Evolutionary conservation across 2,797 vertebrate genomes (phyloP), one percentile per base, ranked within the genome.

Genomic region (Tenualosa ilisha): DNA sequence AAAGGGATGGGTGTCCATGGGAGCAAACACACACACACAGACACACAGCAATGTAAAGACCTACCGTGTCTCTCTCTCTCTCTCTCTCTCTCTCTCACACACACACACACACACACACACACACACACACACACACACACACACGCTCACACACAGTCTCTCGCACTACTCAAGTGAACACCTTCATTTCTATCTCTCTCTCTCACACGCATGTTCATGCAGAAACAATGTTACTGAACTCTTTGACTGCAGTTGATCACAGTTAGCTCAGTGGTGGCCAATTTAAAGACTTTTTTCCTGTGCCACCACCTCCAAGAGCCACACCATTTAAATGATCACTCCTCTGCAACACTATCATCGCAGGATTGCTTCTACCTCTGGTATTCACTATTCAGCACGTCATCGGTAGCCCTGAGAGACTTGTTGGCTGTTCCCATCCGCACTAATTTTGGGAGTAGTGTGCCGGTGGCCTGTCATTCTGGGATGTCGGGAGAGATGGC

Each of bases 51-150:
- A 51, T 12, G 50, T 12, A 51, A 12, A 51, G 11, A 51, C 50
- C 50, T 12, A 9, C 61, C 11, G 31, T 9, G 4, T 56, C 20
- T 56, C 54, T 20, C 54, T 56, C 59, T 24, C 50, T 50, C 49
- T 50, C 49, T 50, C 49, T 56, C 3, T 56, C 54, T 56, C 54
- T 17, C 17, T 20, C 59, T 24, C 59, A 61, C 59, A 61, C 59
- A 61, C 26, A 37, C 63, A 0, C 11, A 1, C 75, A 40, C 83
- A 84, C 59, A 37, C 65, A 72, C 26, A 37, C 22, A 37, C 37
- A 65, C 31, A 83, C 3, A 65, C 92, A 92, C 91, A 51, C 86
- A 90, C 91, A 89, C 88, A 91, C 91, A 92, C 50, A 63, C 83
- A 50, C 51, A 84, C 40, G 17, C 40, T 68, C 61, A 84, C 83